Base-by-base conservation (phyloP, 2,888 invertebrate species). In the Nebria brevicollis region DNA sequence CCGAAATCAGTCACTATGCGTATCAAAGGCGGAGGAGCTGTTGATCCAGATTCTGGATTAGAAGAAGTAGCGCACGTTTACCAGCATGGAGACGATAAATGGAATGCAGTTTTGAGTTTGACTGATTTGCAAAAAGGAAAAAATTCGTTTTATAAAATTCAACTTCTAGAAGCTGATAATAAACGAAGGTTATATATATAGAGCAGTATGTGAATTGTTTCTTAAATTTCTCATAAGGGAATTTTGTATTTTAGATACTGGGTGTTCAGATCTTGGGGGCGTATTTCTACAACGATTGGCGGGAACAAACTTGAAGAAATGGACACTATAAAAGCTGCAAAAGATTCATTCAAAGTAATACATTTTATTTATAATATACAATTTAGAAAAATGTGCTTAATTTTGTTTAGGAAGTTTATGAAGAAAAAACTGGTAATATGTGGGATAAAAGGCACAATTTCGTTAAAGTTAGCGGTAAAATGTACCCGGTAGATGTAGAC, bases 91-190 rank as follows among this genome's bases (percentile, higher is more conserved):
- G 87, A 90, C 0, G 91, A 91, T 41, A 93, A 94, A 84, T 97
- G 94, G 88, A 95, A 93, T n/a, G 94, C 92, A 42, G 95, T 97
- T 0, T 92, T 99, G 4, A 95, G 95, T 11, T 89, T 94, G 84
- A 97, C 97, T 0, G 98, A 99, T 87, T 92, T 99, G 43, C 94
- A 95, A 83, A 91, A 91, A 1, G 95, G 96, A 84, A 95, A 94
- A 87, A 99, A 99, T 89, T 97, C 97, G 1, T 99, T 91, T 89
- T 99, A 99, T 90, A 99, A 98, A 87, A 85, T 99, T 77, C 99
- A 99, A 88, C 89, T 98, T 74, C 90, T 99, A 77, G 93, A 97
- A 87, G 89, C 93, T 3, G 97, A 98, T 86, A 89, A 87, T 0
- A 89, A 88, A 25, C 89, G 91, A 11, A 91, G 43, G 81, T 77